These are phyloP conservation scores for Catajapyx aquilonaris DNA, from an alignment of 1,140 invertebrate genomes.

Conservation along the genomic window DNA sequence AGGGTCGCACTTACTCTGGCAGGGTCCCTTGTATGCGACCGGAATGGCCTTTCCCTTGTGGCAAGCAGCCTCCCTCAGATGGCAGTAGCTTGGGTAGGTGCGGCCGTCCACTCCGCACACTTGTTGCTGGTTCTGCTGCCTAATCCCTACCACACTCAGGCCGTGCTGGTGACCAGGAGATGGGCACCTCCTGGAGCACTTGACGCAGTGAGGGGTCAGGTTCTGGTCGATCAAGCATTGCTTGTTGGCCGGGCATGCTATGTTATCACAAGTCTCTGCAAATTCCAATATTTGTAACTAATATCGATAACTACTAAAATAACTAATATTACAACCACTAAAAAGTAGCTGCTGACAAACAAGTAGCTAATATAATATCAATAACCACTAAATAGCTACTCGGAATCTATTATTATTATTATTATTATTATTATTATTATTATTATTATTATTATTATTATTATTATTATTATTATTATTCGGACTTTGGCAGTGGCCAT, in stretches of 20 bases:
- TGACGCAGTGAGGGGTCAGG: conserved; percentile 58
- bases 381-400: no score
- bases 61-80: conserved; percentile 62
- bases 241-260: conserved; percentile 55
- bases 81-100: conserved; percentile 69
- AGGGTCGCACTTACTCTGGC: conserved; percentile 57
- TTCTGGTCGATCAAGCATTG: conserved; percentile 71
- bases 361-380: no score
- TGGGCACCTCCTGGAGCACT: conserved; percentile 43
- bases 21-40: conserved; percentile 65
- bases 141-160: not conserved
- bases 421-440: no score
- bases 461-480: no score
- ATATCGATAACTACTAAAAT: not conserved
- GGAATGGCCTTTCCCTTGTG: conserved; percentile 56
- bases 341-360: no score
- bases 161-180: conserved; percentile 13
- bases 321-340: no score
- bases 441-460: no score
- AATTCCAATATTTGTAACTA: no score
- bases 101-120: conserved; percentile 71
- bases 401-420: no score
- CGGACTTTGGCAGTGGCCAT: conserved; percentile 68
- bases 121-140: no score
- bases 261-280: conserved; percentile 50